These are phyloP conservation scores for Chrysogorgia sp. DNA, from an alignment of 92 coral and sea anemone species.

Conservation along the genomic window DNA sequence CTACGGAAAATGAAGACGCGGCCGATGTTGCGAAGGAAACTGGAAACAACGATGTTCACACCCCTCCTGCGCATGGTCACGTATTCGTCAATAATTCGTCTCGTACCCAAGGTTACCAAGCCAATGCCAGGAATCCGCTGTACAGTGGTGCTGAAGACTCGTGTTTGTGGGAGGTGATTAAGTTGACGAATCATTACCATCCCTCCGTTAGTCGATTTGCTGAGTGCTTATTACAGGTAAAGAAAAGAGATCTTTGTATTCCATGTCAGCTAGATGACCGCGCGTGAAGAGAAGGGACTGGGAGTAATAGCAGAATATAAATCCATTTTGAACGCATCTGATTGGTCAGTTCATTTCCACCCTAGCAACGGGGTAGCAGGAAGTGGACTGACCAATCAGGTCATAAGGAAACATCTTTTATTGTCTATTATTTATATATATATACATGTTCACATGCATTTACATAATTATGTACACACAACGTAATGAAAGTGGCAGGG, in stretches of 20 bases:
- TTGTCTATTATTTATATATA: too few species aligned
- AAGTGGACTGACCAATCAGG: too few species aligned
- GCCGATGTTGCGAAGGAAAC: slow-evolving; percentile 10
- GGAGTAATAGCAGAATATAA: too few species aligned
- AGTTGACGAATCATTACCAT: slow-evolving; percentile 81
- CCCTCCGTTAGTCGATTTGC: slow-evolving; percentile 92
- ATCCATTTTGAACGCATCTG: too few species aligned
- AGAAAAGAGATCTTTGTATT: neutral
- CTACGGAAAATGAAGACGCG: slow-evolving; percentile 18
- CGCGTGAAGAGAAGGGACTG: too few species aligned
- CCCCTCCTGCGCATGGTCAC: slow-evolving; percentile 16
- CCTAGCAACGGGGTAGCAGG: too few species aligned
- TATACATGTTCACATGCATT: too few species aligned
- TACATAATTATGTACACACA: too few species aligned
- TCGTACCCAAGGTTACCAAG: slow-evolving; percentile 57
- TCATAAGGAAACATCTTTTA: too few species aligned
- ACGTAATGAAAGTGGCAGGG: too few species aligned
- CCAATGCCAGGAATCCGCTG: slow-evolving; percentile 76
- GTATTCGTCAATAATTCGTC: slow-evolving; percentile 40
- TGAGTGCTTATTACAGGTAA: slow-evolving; percentile 69
- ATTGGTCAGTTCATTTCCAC: too few species aligned
- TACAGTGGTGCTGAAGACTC: slow-evolving; percentile 85
- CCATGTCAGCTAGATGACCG: neutral
- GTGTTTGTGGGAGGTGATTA: slow-evolving; percentile 85
- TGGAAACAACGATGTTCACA: neutral